phyloP scores from a whole-genome alignment of 1,140 invertebrate genomes.

The Heliothis virescens region DNA sequence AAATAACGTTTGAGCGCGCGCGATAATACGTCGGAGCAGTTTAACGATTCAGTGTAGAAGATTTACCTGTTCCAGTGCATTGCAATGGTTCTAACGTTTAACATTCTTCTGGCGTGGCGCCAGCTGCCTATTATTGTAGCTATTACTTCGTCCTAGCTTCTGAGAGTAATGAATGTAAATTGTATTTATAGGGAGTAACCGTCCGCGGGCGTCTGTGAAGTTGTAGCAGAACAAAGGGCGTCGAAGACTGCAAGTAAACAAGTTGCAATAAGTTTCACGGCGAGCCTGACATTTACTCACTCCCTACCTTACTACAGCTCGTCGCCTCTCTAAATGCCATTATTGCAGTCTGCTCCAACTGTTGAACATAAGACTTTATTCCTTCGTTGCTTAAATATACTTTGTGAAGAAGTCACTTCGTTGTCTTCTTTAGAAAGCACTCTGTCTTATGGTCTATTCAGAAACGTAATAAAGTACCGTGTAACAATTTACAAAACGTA shows the following conservation, averaged over 20 bases:
- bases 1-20: slow-evolving; percentile 57
- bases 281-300: slow-evolving; percentile 63
- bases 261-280: slow-evolving; percentile 76
- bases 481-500: background rate
- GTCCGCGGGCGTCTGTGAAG: slow-evolving; percentile 72
- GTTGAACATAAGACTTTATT: slow-evolving; percentile 40
- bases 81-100: slow-evolving; percentile 32
- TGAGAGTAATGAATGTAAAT: slow-evolving; percentile 75
- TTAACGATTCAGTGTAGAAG: slow-evolving; percentile 10
- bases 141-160: slow-evolving; percentile 57
- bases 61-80: slow-evolving; percentile 27
- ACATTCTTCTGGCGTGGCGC: slow-evolving; percentile 21
- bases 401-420: slow-evolving; percentile 30
- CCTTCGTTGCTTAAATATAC: slow-evolving; percentile 31
- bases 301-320: slow-evolving; percentile 53
- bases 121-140: slow-evolving; percentile 47
- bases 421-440: slow-evolving; percentile 35
- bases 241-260: slow-evolving; percentile 72
- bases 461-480: background rate
- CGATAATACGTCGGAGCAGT: slow-evolving; percentile 24
- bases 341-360: slow-evolving; percentile 59
- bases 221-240: slow-evolving; percentile 73
- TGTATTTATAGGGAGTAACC: slow-evolving; percentile 75
- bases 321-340: slow-evolving; percentile 61
- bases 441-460: slow-evolving; percentile 4